Evolutionary conservation across 2,797 vertebrate genomes (phyloP).

Genomic region (Hippoglossus hippoglossus): DNA sequence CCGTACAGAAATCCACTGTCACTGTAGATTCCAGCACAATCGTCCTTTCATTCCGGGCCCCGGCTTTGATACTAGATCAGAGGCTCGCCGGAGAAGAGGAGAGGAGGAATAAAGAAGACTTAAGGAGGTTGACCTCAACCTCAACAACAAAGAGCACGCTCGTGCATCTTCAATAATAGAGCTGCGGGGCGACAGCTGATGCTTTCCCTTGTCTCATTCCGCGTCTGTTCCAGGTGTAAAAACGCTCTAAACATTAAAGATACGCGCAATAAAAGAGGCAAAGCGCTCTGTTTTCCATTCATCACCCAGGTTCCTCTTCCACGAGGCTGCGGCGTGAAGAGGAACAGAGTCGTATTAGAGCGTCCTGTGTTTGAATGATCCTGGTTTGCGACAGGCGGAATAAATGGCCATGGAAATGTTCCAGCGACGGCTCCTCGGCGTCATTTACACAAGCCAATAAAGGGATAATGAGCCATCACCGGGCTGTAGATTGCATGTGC

Average conservation of each 20-base stretch:
- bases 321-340: slow-evolving; percentile 21
- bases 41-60: slow-evolving; percentile 25
- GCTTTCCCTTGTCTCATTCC: slow-evolving; percentile 10
- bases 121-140: slow-evolving; percentile 21
- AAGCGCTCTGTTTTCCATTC: slow-evolving; percentile 22
- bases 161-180: slow-evolving; percentile 13
- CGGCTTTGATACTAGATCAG: slow-evolving; percentile 50
- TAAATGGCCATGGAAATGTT: slow-evolving; percentile 17
- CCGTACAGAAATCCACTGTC: slow-evolving; percentile 16
- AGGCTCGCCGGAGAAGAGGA: slow-evolving; percentile 8
- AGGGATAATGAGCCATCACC: slow-evolving; percentile 67
- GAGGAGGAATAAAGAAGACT: background rate
- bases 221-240: slow-evolving; percentile 11
- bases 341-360: slow-evolving; percentile 40
- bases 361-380: slow-evolving; percentile 52
- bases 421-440: slow-evolving; percentile 20
- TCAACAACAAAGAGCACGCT: slow-evolving; percentile 37
- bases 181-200: slow-evolving; percentile 9
- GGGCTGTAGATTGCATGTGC: slow-evolving; percentile 68
- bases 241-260: slow-evolving; percentile 22
- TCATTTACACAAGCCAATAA: slow-evolving; percentile 66
- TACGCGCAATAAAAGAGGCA: slow-evolving; percentile 17
- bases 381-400: slow-evolving; percentile 31
- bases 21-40: slow-evolving; percentile 7
- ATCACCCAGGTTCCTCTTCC: background rate